Conservation (phyloP, 1,140 invertebrate genomes). For the Drosophila erecta region DNA sequence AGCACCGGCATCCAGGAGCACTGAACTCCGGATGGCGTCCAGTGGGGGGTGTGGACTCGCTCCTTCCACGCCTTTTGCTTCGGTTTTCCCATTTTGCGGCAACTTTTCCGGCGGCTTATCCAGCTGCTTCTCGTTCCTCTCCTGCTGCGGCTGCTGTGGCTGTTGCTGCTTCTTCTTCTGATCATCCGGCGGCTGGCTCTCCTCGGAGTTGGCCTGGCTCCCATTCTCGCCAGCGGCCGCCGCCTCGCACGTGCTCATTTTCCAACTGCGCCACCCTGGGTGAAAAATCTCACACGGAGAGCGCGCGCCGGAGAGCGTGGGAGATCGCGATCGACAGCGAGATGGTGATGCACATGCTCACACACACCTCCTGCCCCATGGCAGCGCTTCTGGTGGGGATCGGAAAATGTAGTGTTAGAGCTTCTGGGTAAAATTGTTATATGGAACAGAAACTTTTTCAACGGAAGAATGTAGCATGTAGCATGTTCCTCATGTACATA, state of each 20-base stretch:
- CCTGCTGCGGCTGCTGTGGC: not conserved
- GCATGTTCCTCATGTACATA: not conserved
- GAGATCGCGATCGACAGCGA: conserved; percentile 20
- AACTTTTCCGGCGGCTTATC: conserved; percentile 15
- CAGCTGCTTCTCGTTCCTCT: conserved; percentile 12
- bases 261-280: conserved; percentile 47
- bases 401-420: not conserved
- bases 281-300: conserved; percentile 7
- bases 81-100: conserved; percentile 9
- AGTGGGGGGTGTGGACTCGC: not conserved
- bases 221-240: conserved; percentile 42
- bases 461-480: not conserved
- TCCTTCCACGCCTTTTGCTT: not conserved
- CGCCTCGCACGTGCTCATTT: conserved; percentile 66
- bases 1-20: conserved; percentile 24
- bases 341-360: conserved; percentile 58
- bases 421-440: not conserved
- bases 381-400: conserved; percentile 29
- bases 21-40: conserved; percentile 22
- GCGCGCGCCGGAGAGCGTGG: conserved; percentile 1
- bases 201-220: conserved; percentile 11
- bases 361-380: conserved; percentile 48
- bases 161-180: conserved; percentile 16
- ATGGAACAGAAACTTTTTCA: not conserved
- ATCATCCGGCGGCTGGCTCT: conserved; percentile 26